Conservation (phyloP, 2,888 invertebrate genomes). For the Himalopsyche anomala region DNA sequence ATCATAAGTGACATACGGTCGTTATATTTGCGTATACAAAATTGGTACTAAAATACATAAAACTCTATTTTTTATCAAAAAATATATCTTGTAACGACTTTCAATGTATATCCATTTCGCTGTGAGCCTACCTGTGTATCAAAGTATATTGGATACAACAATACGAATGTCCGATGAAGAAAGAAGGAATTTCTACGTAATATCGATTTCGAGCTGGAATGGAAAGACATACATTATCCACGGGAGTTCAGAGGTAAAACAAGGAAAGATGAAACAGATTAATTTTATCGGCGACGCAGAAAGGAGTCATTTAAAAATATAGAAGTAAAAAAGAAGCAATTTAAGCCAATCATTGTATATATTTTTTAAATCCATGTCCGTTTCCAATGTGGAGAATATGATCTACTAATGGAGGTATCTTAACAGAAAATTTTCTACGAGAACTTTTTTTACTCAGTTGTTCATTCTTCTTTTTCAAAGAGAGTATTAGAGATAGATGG, state of each 20-base stretch:
- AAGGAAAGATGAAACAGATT: background rate
- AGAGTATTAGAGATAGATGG: too few relatives aligned
- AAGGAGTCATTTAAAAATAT: background rate
- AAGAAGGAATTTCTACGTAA: background rate
- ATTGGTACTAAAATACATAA: background rate
- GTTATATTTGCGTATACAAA: background rate
- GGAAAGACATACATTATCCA: conserved; percentile 10
- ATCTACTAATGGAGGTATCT: too few relatives aligned
- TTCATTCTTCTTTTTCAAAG: too few relatives aligned
- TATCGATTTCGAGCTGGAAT: conserved; percentile 21
- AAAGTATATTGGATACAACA: conserved; percentile 35
- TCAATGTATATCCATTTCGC: background rate
- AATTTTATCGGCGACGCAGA: background rate
- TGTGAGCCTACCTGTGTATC: background rate
- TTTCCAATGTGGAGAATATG: too few relatives aligned
- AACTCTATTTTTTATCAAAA: background rate
- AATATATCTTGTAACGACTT: background rate
- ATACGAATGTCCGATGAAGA: background rate
- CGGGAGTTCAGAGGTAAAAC: conserved; percentile 13
- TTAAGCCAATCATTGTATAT: too few relatives aligned
- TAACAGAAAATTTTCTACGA: too few relatives aligned
- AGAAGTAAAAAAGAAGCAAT: too few relatives aligned
- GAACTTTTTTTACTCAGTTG: too few relatives aligned
- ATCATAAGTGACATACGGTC: background rate
- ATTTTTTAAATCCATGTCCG: too few relatives aligned